Percentiles rank a stretch among this genome's conserved stretches.
These are phyloP conservation scores for Sphenopsis melanotis DNA, from an alignment of 2,797 vertebrate genomes.

Conservation along the genomic window DNA sequence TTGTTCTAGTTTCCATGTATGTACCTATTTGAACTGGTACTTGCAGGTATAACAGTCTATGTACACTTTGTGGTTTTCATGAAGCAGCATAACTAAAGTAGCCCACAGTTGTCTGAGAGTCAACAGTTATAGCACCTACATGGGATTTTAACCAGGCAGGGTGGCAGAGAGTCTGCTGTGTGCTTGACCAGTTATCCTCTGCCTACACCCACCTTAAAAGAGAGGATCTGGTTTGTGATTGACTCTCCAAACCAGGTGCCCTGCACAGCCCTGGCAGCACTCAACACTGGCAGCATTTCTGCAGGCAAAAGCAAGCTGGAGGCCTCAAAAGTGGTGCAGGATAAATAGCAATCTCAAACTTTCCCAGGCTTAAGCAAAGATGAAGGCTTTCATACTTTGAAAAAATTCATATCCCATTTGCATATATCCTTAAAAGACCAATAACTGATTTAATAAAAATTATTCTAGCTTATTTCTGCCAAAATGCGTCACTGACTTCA, in stretches of 20 bases:
- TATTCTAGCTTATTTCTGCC: neutral
- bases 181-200: neutral
- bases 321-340: neutral
- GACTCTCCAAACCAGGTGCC: neutral
- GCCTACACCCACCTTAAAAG: too few species aligned
- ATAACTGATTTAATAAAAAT: neutral
- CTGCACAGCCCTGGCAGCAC: neutral
- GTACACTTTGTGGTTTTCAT: neutral
- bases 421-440: neutral
- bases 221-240: neutral
- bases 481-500: neutral
- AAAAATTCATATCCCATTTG: neutral
- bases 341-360: neutral
- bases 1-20: neutral
- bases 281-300: neutral
- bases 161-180: neutral
- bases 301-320: neutral
- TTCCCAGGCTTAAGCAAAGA: neutral
- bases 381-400: neutral
- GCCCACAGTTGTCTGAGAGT: neutral
- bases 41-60: neutral
- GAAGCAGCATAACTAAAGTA: neutral
- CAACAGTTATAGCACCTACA: rapidly evolving
- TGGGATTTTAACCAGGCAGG: neutral
- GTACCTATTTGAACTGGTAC: neutral